A percentile compares a stretch with the other conserved stretches of the same genome.
Conservation (phyloP, 1,140 invertebrate genomes). For the Drosophila kikkawai region DNA sequence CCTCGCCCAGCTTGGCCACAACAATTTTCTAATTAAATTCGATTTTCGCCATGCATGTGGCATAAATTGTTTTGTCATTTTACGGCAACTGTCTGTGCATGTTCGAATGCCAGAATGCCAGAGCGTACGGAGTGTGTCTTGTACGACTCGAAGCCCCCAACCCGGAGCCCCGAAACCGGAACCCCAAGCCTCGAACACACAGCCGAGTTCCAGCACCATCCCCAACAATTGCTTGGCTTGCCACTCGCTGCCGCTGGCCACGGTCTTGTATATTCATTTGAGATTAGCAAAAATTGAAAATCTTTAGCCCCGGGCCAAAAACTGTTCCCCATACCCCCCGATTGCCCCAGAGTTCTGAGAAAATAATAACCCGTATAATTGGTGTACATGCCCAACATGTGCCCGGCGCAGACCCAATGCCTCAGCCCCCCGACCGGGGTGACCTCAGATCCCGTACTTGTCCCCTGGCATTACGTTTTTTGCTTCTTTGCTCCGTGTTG, state of each 20-base stretch:
- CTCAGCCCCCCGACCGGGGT: conserved; percentile 4
- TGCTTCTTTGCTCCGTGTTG: conserved; percentile 24
- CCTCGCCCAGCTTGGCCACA: conserved; percentile 54
- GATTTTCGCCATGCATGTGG: conserved; percentile 82
- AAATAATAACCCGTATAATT: conserved; percentile 82
- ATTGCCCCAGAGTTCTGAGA: conserved; percentile 45
- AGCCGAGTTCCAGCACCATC: not conserved
- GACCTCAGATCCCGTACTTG: conserved; percentile 19
- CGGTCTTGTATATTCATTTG: conserved; percentile 73
- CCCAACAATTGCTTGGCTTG: conserved; percentile 56
- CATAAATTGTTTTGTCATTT: conserved; percentile 84
- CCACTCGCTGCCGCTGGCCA: conserved; percentile 42
- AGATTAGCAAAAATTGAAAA: conserved; percentile 83
- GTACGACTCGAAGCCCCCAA: conserved; percentile 12
- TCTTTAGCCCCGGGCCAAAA: conserved; percentile 58
- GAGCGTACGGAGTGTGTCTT: conserved; percentile 30
- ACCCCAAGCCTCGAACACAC: not conserved
- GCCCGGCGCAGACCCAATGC: conserved; percentile 33
- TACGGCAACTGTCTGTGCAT: conserved; percentile 49
- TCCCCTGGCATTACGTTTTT: conserved; percentile 37
- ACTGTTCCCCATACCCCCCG: conserved; percentile 32
- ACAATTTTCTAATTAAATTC: conserved; percentile 84
- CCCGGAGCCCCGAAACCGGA: not conserved
- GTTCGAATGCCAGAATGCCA: conserved; percentile 30
- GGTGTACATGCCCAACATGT: conserved; percentile 72